Evolutionary conservation across 2,113 vertebrate genomes (phyloP).

Genomic region (Rhinolophus sinicus): DNA sequence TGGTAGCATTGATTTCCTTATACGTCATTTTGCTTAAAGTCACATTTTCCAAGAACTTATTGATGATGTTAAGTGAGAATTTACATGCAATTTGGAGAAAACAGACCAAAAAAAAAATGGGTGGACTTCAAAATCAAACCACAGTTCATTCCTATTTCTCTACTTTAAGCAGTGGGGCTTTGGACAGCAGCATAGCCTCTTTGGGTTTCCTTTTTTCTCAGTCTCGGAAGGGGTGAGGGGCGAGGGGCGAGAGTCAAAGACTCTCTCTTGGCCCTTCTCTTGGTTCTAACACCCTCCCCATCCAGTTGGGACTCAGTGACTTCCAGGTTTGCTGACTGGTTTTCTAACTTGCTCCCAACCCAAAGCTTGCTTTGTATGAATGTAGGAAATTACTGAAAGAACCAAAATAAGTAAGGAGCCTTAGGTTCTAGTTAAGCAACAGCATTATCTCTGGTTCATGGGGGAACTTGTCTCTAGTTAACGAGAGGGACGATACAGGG

Average conservation of each 20-base stretch:
- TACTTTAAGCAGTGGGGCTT: neutral
- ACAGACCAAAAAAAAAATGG: neutral
- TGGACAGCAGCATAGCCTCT: neutral
- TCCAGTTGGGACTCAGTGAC: neutral
- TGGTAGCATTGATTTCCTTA: neutral
- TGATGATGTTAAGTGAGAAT: neutral
- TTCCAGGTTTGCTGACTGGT: neutral
- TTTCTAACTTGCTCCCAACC: neutral
- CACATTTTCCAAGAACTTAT: neutral
- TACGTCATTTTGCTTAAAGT: too few species aligned
- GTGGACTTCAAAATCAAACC: neutral
- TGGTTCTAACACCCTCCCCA: rapidly evolving
- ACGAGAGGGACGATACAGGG: too few species aligned
- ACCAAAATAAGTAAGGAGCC: neutral
- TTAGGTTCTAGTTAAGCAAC: neutral
- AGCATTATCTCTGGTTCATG: neutral
- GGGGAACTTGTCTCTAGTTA: neutral
- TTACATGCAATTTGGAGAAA: neutral
- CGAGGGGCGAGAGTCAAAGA: neutral
- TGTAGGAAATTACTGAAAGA: neutral
- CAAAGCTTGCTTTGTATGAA: neutral
- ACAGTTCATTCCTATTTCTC: neutral
- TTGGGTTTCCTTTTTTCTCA: neutral
- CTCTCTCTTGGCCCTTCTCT: neutral
- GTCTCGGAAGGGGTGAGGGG: neutral